Evolutionary conservation across 2,888 invertebrate species (phyloP).

Genomic region (Embidobia sp.): DNA sequence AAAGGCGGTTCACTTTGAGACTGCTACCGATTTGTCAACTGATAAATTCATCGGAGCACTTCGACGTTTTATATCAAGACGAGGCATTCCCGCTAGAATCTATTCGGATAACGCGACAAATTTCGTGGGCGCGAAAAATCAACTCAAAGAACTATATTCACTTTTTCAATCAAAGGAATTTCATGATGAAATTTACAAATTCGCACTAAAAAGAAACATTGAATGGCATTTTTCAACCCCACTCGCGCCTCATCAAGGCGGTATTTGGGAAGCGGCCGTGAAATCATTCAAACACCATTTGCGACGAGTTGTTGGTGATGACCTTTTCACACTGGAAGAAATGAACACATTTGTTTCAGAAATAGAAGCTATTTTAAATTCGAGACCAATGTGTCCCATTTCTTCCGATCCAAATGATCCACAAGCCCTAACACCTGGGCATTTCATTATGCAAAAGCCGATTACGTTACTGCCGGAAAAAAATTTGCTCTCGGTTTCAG

Average conservation of each 20-base stretch:
- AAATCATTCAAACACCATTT: conserved; percentile 17
- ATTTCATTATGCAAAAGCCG: neutral
- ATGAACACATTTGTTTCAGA: conserved; percentile 29
- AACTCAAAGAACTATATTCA: too few species aligned
- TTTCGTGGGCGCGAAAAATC: neutral
- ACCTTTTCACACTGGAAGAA: conserved; percentile 33
- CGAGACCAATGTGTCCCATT: conserved; percentile 23
- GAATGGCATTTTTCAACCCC: conserved; percentile 48
- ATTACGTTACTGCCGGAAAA: neutral
- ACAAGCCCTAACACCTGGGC: neutral
- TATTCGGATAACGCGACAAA: neutral
- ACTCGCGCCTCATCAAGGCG: conserved; percentile 33
- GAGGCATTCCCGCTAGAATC: neutral
- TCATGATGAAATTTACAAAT: neutral
- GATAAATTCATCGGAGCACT: conserved; percentile 21
- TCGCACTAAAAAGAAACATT: too few species aligned
- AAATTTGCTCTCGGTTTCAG: conserved; percentile 1
- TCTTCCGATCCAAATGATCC: conserved; percentile 61
- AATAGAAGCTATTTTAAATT: conserved; percentile 51
- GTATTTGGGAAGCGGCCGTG: conserved; percentile 29
- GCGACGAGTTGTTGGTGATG: conserved; percentile 21
- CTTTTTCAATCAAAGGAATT: neutral
- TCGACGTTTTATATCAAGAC: neutral
- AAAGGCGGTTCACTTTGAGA: too few species aligned
- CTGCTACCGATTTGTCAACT: conserved; percentile 22